Evolutionary conservation across 2,888 invertebrate genomes (phyloP), one percentile per base, ranked within the genome.

Genomic region (Lasioglossum malachurum): DNA sequence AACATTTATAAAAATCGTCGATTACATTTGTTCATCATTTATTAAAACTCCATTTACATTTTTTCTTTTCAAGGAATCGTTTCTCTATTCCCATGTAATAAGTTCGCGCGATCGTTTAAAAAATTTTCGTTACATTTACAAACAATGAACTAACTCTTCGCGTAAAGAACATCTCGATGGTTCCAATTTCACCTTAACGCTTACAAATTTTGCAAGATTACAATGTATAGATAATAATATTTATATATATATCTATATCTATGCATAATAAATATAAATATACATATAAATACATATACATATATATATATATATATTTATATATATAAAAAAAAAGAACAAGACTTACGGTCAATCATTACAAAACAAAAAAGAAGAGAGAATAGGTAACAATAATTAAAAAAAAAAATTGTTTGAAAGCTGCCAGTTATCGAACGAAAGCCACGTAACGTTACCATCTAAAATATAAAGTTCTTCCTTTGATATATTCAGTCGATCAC

Each of bases 401-500:
- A 92, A 92, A 46, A 44, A 46, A 92, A 92, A 92, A 92, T 91
- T 93, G 93, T 93, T 71, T 71, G 91, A 92, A 93, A 95, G 95
- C 95, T 95, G 95, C 95, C 95, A 94, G 94, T 94, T 93, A 91
- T 89, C 80, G 89, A 93, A 91, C 90, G 92, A 92, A 92, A 90
- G 88, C 81, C 87, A 88, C 89, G 90, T 89, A 71, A 81, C 85
- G 74, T 85, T 89, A 83, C 90, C 85, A 86, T 89, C 91, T 92
- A 93, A 44, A 93, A 92, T 91, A 92, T 92, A 53, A 94, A 93
- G 85, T 92, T 94, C 88, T 88, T 92, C 91, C 91, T 91, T 93
- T 38, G 41, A 38, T 71, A 71, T 92, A 90, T 92, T 91, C 91
- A 92, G 92, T 92, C 90, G 89, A 91, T 89, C 91, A 89, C 91